Evolutionary conservation across 2,888 invertebrate genomes (phyloP), one percentile per base, ranked within the genome.

Genomic region (Eurytoma adleriae): DNA sequence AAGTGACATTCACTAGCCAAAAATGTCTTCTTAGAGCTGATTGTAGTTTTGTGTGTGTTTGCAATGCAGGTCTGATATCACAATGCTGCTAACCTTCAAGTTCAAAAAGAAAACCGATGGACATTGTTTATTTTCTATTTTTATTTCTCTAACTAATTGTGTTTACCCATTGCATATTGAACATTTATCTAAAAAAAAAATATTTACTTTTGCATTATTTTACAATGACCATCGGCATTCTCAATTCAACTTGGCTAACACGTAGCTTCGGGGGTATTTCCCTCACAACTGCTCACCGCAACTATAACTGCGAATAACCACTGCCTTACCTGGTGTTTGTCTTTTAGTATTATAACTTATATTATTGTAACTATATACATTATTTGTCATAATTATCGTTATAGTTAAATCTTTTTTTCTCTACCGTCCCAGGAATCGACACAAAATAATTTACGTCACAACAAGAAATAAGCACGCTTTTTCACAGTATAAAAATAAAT

Each of bases 261-360:
- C 90, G 90, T 90, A 90, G 90, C 90, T 90, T 89, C 87, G 89
- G 88, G 90, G 90, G 89, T 87, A 87, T 89, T 87, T 89, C 90
- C 90, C 90, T 90, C 90, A 90, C 89, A 85, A 90, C 90, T 90
- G 90, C 90, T 90, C 90, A 90, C 90, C 90, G 90, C 90, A 90
- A 90, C 90, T 90, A 90, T 90, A 90, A 90, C 90, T 89, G 88
- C 89, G 88, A 90, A 90, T 90, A 90, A 90, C 90, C 90, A 90
- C 90, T 90, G 90, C 90, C 90, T 90, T 89, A 90, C 88, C 89
- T 90, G 90, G 90, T 90, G 90, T 90, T 89, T 90, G 90, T 90
- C 88, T 90, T 88, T 88, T 88, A 89, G 89, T 87, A 87, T 86
- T 87, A 88, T 82, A 83, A 83, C 82, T 77, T 83, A 76, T 69